Evolutionary conservation across 1,140 invertebrate genomes (phyloP).

Genomic region (Musca domestica): DNA sequence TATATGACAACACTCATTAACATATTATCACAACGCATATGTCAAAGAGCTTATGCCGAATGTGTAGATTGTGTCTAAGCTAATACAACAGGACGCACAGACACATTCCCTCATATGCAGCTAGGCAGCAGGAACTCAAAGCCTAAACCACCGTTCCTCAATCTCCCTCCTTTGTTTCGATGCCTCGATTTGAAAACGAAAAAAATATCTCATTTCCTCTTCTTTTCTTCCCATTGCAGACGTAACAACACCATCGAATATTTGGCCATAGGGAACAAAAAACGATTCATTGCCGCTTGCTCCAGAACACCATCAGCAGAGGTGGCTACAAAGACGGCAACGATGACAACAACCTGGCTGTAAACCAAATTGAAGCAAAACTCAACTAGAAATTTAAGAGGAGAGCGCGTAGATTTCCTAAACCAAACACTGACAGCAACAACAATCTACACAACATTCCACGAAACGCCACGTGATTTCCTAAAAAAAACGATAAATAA

Average conservation of each 20-base stretch:
- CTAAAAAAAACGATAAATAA: neutral
- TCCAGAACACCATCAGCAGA: no score
- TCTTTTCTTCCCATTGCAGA: slow-evolving; percentile 10
- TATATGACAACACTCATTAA: slow-evolving; percentile 53
- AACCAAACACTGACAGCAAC: neutral
- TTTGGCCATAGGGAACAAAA: neutral
- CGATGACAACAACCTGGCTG: neutral
- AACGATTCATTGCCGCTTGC: neutral
- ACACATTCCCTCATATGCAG: neutral
- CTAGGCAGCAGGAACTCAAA: neutral
- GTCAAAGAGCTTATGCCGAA: slow-evolving; percentile 46
- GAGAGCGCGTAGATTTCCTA: neutral
- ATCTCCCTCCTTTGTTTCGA: neutral
- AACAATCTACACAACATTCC: neutral
- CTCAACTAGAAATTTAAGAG: neutral
- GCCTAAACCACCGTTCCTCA: neutral
- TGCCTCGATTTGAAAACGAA: neutral
- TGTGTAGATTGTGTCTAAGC: slow-evolving; percentile 5
- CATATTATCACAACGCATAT: slow-evolving; percentile 54
- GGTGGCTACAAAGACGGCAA: neutral
- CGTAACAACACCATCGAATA: slow-evolving; percentile 7
- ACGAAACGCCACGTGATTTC: slow-evolving; percentile 2
- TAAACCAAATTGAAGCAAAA: neutral
- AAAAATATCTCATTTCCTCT: neutral
- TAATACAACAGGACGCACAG: slow-evolving; percentile 2